phyloP scores from a whole-genome alignment of 2,888 invertebrate species.

The Liopterus haemorrhoidalis region DNA sequence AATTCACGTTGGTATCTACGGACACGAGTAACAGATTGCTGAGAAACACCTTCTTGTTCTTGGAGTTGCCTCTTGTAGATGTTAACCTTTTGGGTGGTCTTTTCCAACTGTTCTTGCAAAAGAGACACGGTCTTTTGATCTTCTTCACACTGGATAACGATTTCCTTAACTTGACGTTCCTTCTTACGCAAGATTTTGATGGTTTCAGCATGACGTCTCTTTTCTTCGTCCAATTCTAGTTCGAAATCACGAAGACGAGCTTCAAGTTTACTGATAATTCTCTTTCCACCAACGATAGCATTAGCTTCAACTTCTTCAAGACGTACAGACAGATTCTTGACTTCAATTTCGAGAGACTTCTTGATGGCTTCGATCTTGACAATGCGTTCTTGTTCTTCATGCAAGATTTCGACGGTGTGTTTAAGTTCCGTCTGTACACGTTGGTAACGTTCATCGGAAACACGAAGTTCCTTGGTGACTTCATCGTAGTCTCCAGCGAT shows the following conservation, averaged over 20 bases:
- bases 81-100: constrained; percentile 78
- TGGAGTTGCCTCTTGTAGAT: constrained; percentile 93
- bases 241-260: constrained; percentile 92
- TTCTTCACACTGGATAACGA: constrained; percentile 91
- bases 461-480: constrained; percentile 89
- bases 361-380: constrained; percentile 96
- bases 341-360: constrained; percentile 95
- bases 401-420: constrained; percentile 87
- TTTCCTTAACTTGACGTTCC: constrained; percentile 93
- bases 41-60: constrained; percentile 91
- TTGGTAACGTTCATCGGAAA: constrained; percentile 92
- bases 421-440: constrained; percentile 87
- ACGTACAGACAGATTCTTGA: constrained; percentile 88
- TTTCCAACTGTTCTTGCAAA: constrained; percentile 86
- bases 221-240: constrained; percentile 92
- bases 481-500: constrained; percentile 97
- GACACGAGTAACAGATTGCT: constrained; percentile 89
- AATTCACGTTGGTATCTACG: constrained; percentile 97
- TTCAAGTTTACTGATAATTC: constrained; percentile 96
- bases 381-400: constrained; percentile 94
- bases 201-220: constrained; percentile 93
- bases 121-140: constrained; percentile 93
- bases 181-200: constrained; percentile 97
- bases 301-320: constrained; percentile 96
- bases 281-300: constrained; percentile 92